These are phyloP conservation scores for Phalacrocorax carbo DNA, from an alignment of 2,113 vertebrate species.

Conservation along the genomic window DNA sequence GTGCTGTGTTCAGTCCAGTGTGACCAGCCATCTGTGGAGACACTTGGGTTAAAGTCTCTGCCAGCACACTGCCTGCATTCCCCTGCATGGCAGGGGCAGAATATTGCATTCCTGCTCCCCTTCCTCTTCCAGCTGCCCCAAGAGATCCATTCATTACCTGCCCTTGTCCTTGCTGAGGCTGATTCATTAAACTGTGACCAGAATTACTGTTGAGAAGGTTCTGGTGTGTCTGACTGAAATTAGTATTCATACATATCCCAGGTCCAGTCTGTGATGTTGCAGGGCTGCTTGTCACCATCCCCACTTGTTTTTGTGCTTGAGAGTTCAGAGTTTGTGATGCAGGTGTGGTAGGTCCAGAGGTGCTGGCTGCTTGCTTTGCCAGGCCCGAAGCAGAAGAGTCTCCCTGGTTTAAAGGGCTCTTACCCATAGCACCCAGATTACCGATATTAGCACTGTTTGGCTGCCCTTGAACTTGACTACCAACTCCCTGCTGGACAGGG, in stretches of 20 bases:
- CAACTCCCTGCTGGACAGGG: slow-evolving; percentile 83
- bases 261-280: slow-evolving; percentile 81
- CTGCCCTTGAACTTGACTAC: slow-evolving; percentile 78
- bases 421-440: slow-evolving; percentile 81
- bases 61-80: slow-evolving; percentile 85
- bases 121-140: slow-evolving; percentile 85
- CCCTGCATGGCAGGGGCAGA: slow-evolving; percentile 84
- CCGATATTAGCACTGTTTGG: slow-evolving; percentile 74
- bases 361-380: slow-evolving; percentile 76
- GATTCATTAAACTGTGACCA: slow-evolving; percentile 87
- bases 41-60: slow-evolving; percentile 92
- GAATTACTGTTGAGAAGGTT: slow-evolving; percentile 90
- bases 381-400: slow-evolving; percentile 73
- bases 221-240: slow-evolving; percentile 86
- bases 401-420: slow-evolving; percentile 86
- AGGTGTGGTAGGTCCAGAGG: slow-evolving; percentile 75
- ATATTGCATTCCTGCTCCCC: slow-evolving; percentile 88
- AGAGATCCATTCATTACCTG: slow-evolving; percentile 95
- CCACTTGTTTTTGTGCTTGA: slow-evolving; percentile 88
- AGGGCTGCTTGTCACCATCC: slow-evolving; percentile 79
- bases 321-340: slow-evolving; percentile 84
- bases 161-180: slow-evolving; percentile 83
- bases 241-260: slow-evolving; percentile 86
- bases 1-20: slow-evolving; percentile 82
- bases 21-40: slow-evolving; percentile 86